Evolutionary conservation across 2,113 vertebrate genomes (phyloP), one percentile per base, ranked within the genome.

Genomic region (Apeltes quadracus): DNA sequence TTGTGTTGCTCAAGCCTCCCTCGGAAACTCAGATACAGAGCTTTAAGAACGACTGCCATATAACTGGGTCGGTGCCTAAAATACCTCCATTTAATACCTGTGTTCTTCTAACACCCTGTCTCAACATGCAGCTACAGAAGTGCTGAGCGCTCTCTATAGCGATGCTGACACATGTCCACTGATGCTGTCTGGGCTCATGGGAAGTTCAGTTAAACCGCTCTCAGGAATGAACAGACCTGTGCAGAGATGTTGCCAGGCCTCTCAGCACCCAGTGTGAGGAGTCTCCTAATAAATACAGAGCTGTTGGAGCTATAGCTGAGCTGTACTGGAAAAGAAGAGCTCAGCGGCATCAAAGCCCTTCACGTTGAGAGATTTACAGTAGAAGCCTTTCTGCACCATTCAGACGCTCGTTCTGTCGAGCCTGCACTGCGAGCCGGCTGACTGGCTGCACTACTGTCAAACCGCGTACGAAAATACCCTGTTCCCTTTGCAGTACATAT

Each of bases 141-240:
- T 51, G 73, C 65, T 41, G 71, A 77, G 69, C 69, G 63, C 77
- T 79, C 64, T 82, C 32, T 20, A 38, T 46, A 81, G 78, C 43
- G 38, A 38, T 39, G 22, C 76, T 39, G 81, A 79, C 84, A 84
- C 57, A 48, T 25, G 61, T 75, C 72, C 51, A 39, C 69, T 25
- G 72, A 69, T 75, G 76, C 74, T 44, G 70, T 80, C 72, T 74
- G 61, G 50, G 68, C 85, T 83, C 75, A 83, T 62, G 76, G 83
- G 78, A 79, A 80, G 80, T 75, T 73, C 66, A 79, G 78, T 82
- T 82, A 84, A 86, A 82, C 80, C 83, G 76, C 61, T 14, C 68
- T 84, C 85, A 64, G 66, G 74, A 78, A 81, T 78, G 69, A 83
- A 41, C 32, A 46, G 61, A 75, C 69, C 29, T 53, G 65, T 72